Evolutionary conservation across 2,113 vertebrate genomes (phyloP).

Genomic region (human): DNA sequence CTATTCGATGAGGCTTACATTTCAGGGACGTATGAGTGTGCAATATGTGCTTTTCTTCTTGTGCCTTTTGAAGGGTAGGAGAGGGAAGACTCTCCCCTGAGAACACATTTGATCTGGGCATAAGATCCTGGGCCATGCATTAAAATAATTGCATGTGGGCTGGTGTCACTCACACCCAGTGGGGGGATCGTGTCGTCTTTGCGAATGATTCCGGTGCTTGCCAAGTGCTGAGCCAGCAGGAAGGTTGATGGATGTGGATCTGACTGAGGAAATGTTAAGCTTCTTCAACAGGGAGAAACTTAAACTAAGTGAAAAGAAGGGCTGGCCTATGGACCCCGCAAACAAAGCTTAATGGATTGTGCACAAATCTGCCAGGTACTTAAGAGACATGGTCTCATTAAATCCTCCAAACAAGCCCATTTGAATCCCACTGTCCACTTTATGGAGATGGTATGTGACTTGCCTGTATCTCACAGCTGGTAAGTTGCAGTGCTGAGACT

Average conservation of each 20-base stretch:
- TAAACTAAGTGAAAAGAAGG: not conserved
- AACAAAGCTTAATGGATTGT: not conserved
- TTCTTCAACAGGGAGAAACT: not conserved
- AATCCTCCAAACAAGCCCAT: not conserved
- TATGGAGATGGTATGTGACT: not conserved
- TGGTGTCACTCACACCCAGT: not conserved
- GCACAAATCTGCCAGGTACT: not conserved
- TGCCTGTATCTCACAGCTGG: not conserved
- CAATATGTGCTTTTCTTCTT: conserved; percentile 25
- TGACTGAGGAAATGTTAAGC: not conserved
- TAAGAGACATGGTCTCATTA: not conserved
- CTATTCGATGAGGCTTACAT: conserved; percentile 13
- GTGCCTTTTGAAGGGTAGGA: not conserved
- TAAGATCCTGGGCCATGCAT: conserved; percentile 52
- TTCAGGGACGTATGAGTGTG: conserved; percentile 41
- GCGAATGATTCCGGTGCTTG: not conserved
- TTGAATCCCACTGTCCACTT: not conserved
- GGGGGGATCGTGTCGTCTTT: not conserved
- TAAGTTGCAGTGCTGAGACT: not conserved
- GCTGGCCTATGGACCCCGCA: not conserved
- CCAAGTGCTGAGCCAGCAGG: conserved; percentile 57
- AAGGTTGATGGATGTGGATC: not conserved
- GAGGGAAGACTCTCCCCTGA: not conserved
- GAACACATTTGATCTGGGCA: conserved; percentile 43
- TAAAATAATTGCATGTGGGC: conserved; percentile 47